Evolutionary conservation across 2,113 vertebrate genomes (phyloP), one percentile per base, ranked within the genome.

Genomic region (Leptodactylus fuscus): DNA sequence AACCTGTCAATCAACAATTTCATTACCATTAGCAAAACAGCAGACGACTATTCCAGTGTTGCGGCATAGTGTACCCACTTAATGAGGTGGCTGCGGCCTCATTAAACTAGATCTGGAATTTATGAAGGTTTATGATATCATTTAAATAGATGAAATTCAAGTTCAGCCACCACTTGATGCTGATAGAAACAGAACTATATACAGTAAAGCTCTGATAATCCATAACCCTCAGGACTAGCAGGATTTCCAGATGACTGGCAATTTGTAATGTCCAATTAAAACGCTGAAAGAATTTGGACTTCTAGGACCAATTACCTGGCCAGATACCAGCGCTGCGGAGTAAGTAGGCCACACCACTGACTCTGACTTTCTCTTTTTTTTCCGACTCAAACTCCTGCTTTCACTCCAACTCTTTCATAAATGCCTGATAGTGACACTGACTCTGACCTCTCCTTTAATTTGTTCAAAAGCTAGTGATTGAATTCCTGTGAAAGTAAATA

Each of bases 1-100:
- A 76, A 48, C 46, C 46, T 51, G 46, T 5, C 74, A 34, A 20
- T 69, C 65, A 36, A 69, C 65, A 69, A 69, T 49, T 76, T 76
- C 9, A 75, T 69, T 53, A 32, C 48, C 48, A 32, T 51, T 46
- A 32, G 29, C 74, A 32, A 76, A 51, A 53, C 74, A 38, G 34
- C 74, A 69, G 65, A 69, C 18, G 9, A 3, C 34, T 8, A 69
- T 20, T 36, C 32, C 34, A 5, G 18, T 36, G 34, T 12, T 18
- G 1, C 65, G 4, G 65, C 65, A 22, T 22, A 22, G 16, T 22
- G 12, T 22, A 69, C 9, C 22, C 20, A 20, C 18, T 13, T 34
- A 38, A 69, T 69, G 29, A 38, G 18, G 34, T 69, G 34, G 22
- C 34, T 29, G 34, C 4, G 32, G 34, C 62, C 62, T 36, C 62